Conservation (phyloP, 2,888 invertebrate genomes). For the Molanna angustata region DNA sequence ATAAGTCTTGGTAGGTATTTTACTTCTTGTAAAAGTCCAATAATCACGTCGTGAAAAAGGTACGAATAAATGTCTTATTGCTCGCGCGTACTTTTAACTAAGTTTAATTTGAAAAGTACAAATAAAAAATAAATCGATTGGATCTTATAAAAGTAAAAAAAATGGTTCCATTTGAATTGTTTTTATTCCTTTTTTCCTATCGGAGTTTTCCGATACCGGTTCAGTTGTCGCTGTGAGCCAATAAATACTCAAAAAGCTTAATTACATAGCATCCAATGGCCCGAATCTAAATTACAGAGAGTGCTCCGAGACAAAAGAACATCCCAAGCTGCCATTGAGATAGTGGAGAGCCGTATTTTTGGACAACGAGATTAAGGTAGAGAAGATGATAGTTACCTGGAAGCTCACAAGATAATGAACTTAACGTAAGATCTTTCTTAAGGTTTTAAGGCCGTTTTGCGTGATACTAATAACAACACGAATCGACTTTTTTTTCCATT, state of each 20-base stretch:
- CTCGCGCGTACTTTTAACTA: too few species aligned
- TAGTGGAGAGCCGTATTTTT: constrained; percentile 30
- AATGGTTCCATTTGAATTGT: constrained; percentile 9
- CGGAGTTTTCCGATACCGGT: constrained; percentile 18
- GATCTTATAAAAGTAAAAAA: too few species aligned
- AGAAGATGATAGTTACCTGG: constrained; percentile 24
- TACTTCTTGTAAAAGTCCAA: too few species aligned
- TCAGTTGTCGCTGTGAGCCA: constrained; percentile 27
- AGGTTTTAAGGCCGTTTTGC: constrained; percentile 26
- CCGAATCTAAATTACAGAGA: constrained; percentile 31
- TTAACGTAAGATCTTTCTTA: constrained; percentile 25
- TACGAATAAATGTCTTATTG: too few species aligned
- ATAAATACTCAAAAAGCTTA: constrained; percentile 32
- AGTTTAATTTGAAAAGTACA: too few species aligned
- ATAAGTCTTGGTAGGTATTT: too few species aligned
- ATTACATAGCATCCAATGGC: constrained; percentile 26
- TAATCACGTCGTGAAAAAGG: too few species aligned
- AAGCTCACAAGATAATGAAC: constrained; percentile 31
- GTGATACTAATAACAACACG: constrained; percentile 30
- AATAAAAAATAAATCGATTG: too few species aligned
- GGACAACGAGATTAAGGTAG: constrained; percentile 33
- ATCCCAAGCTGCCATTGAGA: constrained; percentile 21
- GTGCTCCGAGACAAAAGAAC: constrained; percentile 30
- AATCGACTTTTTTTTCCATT: too few species aligned
- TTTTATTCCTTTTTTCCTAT: constrained; percentile 19